phyloP scores from a whole-genome alignment of 2,113 vertebrate species.

The Morone saxatilis region DNA sequence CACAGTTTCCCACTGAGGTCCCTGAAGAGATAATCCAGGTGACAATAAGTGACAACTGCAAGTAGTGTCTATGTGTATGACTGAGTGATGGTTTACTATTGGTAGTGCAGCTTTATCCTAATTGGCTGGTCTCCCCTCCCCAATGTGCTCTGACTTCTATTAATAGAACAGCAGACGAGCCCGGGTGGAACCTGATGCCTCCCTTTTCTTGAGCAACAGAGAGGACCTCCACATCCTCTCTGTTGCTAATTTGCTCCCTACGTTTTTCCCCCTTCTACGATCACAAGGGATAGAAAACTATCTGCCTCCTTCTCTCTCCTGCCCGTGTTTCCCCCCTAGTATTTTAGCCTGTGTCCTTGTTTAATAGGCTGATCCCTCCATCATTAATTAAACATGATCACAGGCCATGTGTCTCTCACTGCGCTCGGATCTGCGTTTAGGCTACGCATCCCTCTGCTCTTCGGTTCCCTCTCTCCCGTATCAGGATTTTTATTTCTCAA shows the following conservation, averaged over 20 bases:
- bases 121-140: constrained; percentile 66
- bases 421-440: constrained; percentile 15
- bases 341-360: constrained; percentile 55
- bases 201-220: constrained; percentile 34
- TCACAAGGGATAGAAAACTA: constrained; percentile 4
- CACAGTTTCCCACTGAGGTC: not conserved
- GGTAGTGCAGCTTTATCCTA: constrained; percentile 55
- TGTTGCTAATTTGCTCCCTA: constrained; percentile 1
- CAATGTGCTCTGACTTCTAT: constrained; percentile 64
- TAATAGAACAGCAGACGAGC: constrained; percentile 65
- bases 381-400: constrained; percentile 71
- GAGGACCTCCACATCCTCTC: constrained; percentile 33
- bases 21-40: constrained; percentile 37
- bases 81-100: constrained; percentile 36
- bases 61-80: constrained; percentile 16
- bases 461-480: not conserved
- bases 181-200: constrained; percentile 55
- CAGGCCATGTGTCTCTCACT: constrained; percentile 39
- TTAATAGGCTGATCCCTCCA: constrained; percentile 50
- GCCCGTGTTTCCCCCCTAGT: constrained; percentile 21
- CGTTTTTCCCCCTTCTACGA: not conserved
- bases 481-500: constrained; percentile 35
- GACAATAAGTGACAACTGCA: constrained; percentile 44
- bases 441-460: not conserved
- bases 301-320: constrained; percentile 9